A percentile compares a stretch with the other conserved stretches of the same genome.
These are phyloP conservation scores for Cynocephalus volans DNA, from an alignment of 2,113 vertebrate species.

Conservation along the genomic window DNA sequence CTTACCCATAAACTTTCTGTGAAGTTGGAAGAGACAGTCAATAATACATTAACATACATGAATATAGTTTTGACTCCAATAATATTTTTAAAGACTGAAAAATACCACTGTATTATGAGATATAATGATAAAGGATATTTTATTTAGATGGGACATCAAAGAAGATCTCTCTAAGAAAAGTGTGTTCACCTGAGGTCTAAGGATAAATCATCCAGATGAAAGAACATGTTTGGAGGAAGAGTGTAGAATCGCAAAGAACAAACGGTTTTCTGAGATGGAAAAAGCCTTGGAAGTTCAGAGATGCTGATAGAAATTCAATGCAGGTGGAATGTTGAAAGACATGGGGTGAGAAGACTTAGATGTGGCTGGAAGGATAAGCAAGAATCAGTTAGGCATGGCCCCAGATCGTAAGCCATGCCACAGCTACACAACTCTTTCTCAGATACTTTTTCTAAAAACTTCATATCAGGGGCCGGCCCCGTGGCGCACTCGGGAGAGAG, in stretches of 20 bases:
- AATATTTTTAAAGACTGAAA: not conserved
- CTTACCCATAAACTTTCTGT: not conserved
- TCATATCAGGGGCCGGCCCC: too few relatives aligned
- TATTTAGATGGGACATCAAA: not conserved
- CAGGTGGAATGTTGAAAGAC: not conserved
- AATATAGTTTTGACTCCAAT: not conserved
- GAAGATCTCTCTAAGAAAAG: not conserved
- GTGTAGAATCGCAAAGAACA: not conserved
- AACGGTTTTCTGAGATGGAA: not conserved
- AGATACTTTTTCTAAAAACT: not conserved
- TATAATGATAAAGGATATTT: not conserved
- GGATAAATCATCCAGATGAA: not conserved
- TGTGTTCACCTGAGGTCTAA: not conserved
- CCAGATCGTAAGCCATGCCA: not conserved
- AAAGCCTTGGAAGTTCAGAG: not conserved
- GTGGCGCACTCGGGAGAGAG: too few relatives aligned
- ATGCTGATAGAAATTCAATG: not conserved
- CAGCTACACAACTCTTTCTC: not conserved
- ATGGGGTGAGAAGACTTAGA: too few relatives aligned
- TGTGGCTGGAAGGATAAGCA: not conserved
- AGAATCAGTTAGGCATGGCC: accelerated
- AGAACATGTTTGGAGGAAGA: not conserved
- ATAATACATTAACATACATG: not conserved
- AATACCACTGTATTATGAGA: not conserved
- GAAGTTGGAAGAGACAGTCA: not conserved